Percentiles rank a stretch among this genome's conserved stretches.
Evolutionary conservation across 2,888 invertebrate genomes (phyloP).

Genomic region (Muschampia plurimacula): DNA sequence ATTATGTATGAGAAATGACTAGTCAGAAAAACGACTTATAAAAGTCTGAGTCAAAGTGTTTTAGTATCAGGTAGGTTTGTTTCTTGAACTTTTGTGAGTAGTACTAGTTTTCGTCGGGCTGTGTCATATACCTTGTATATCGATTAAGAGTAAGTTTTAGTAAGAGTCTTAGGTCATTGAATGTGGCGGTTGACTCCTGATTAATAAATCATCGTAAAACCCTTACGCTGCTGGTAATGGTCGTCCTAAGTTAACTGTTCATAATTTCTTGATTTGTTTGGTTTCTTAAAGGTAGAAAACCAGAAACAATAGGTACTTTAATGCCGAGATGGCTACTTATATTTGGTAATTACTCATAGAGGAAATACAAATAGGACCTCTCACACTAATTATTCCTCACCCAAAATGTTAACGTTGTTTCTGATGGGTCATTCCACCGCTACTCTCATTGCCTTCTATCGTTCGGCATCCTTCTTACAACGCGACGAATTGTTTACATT

Average conservation of each 20-base stretch:
- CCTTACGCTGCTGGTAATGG: neutral
- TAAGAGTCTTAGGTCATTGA: constrained; percentile 49
- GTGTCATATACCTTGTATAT: constrained; percentile 45
- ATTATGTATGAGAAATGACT: constrained; percentile 16
- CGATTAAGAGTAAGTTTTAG: constrained; percentile 50
- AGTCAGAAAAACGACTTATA: neutral
- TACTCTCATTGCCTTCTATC: no score
- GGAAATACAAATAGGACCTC: no score
- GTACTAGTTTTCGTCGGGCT: neutral
- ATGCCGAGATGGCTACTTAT: neutral
- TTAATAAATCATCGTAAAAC: constrained; percentile 52
- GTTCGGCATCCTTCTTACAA: no score
- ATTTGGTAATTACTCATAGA: no score
- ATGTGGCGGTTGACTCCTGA: constrained; percentile 63
- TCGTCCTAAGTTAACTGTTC: no score
- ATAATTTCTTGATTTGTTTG: neutral
- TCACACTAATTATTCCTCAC: no score
- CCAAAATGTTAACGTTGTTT: neutral
- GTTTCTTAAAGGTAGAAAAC: neutral
- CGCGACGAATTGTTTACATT: no score
- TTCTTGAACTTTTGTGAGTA: constrained; percentile 20
- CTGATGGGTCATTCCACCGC: neutral
- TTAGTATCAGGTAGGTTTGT: neutral
- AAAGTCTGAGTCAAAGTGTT: neutral
- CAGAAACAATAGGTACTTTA: neutral